Evolutionary conservation across 92 coral and sea anemone genomes (phyloP).

Genomic region (Porites cylindrica): DNA sequence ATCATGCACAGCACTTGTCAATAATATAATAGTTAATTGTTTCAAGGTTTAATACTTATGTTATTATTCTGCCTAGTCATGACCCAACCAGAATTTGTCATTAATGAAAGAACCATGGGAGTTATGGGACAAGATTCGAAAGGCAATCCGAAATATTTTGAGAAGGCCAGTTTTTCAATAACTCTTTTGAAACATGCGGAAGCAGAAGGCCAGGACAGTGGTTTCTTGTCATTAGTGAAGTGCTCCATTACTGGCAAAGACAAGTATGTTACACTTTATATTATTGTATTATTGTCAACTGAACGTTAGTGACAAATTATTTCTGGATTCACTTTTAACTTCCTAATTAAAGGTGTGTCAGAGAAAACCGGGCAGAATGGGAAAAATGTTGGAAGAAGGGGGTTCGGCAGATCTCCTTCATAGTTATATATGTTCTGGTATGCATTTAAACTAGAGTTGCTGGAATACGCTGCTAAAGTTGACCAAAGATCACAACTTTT

Average conservation of each 20-base stretch:
- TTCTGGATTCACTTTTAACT: background rate
- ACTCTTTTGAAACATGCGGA: background rate
- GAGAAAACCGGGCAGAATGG: too few relatives aligned
- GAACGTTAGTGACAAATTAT: background rate
- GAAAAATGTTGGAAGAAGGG: background rate
- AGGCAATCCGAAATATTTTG: background rate
- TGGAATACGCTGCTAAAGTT: too few relatives aligned
- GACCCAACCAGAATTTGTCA: conserved; percentile 19
- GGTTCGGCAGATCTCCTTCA: background rate
- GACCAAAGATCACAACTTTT: too few relatives aligned
- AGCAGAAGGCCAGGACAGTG: conserved; percentile 10
- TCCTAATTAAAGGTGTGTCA: background rate
- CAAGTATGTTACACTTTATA: background rate
- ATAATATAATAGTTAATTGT: background rate
- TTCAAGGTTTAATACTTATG: background rate
- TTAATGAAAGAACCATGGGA: conserved; percentile 13
- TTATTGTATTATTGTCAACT: background rate
- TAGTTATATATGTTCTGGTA: background rate
- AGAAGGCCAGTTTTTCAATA: conserved; percentile 15
- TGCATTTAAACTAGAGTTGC: too few relatives aligned
- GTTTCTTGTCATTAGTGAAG: background rate
- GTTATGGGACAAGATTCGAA: background rate
- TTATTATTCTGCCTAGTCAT: conserved; percentile 6
- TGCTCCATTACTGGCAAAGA: conserved; percentile 6
- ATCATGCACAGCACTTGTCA: background rate